A percentile compares a stretch with the other conserved stretches of the same genome.
Evolutionary conservation across 2,888 invertebrate genomes (phyloP).

Genomic region (Protodeltote pygarga): DNA sequence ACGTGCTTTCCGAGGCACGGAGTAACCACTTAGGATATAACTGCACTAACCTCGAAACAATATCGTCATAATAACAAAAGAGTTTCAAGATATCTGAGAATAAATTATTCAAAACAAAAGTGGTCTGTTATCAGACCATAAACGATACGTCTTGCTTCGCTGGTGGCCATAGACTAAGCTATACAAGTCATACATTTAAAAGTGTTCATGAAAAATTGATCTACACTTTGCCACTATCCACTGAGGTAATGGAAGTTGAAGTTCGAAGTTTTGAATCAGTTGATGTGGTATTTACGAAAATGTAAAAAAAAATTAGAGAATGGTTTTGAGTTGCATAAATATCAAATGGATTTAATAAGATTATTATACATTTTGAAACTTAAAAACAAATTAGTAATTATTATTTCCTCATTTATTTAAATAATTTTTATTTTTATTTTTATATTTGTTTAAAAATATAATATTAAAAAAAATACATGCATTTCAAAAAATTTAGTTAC

Average conservation of each 20-base stretch:
- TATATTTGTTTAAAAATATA: too few relatives aligned
- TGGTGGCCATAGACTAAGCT: conserved; percentile 40
- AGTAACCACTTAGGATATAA: too few relatives aligned
- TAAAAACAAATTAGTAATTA: too few relatives aligned
- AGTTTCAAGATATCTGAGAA: conserved; percentile 36
- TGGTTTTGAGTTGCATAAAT: too few relatives aligned
- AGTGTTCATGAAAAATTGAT: conserved; percentile 46
- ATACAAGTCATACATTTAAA: conserved; percentile 44
- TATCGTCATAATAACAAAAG: conserved; percentile 25
- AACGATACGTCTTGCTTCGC: conserved; percentile 36
- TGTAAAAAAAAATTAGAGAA: too few relatives aligned
- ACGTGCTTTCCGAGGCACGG: too few relatives aligned
- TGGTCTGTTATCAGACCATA: conserved; percentile 32
- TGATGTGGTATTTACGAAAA: conserved; percentile 26
- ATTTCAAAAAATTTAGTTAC: too few relatives aligned
- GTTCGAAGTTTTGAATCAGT: background rate
- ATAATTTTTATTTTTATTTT: too few relatives aligned
- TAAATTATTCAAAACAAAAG: conserved; percentile 43
- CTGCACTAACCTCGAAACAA: conserved; percentile 34
- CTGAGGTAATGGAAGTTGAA: conserved; percentile 7
- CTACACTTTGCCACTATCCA: conserved; percentile 48
- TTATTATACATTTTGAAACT: too few relatives aligned
- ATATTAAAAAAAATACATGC: too few relatives aligned
- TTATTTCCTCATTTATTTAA: too few relatives aligned
- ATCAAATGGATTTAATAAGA: too few relatives aligned